Evolutionary conservation across 2,888 invertebrate genomes (phyloP), one percentile per base, ranked within the genome.

Genomic region (Notodonta dromedarius): DNA sequence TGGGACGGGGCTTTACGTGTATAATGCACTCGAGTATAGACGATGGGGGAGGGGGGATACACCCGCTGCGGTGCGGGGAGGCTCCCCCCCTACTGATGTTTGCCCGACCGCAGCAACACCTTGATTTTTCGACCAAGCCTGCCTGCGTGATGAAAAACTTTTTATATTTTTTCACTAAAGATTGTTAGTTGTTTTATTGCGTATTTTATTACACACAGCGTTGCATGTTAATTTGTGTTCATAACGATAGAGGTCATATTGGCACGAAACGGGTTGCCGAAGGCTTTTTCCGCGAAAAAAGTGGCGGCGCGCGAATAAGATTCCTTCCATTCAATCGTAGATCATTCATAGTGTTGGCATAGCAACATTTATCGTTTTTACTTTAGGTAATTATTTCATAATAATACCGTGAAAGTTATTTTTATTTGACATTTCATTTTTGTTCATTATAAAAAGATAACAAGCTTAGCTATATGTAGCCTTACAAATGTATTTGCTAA

Each of bases 1-100:
- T 74, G 82, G 84, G 83, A 77, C 78, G 62, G 74, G 82, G 83
- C 84, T 86, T 85, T 84, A 88, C 84, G 83, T 74, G 74, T 90
- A 90, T 91, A 91, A 87, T 91, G 92, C 91, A 91, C 84, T 89
- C 82, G 82, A 87, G 85, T 91, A 89, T 88, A 88, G 86, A 73
- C 75, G 77, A 73, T 65, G 76, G 74, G 78, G 73, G n/a, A n/a
- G n/a, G 12, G 13, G 79, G 74, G 76, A 69, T 42, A 59, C 42
- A 56, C 60, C 68, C 70, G 67, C 74, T 76, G 76, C 74, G 76
- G 71, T 71, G 74, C 66, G 61, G 52, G 62, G 71, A 77, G 72
- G 76, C 71, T 68, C 62, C 53, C 35, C 65, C 61, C 67, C 75
- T 54, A 56, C 67, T 75, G 72, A 73, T 69, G 72, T 74, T 74